Base-by-base conservation (phyloP, 2,797 vertebrate species). In the Kryptolebias ocellatus region DNA sequence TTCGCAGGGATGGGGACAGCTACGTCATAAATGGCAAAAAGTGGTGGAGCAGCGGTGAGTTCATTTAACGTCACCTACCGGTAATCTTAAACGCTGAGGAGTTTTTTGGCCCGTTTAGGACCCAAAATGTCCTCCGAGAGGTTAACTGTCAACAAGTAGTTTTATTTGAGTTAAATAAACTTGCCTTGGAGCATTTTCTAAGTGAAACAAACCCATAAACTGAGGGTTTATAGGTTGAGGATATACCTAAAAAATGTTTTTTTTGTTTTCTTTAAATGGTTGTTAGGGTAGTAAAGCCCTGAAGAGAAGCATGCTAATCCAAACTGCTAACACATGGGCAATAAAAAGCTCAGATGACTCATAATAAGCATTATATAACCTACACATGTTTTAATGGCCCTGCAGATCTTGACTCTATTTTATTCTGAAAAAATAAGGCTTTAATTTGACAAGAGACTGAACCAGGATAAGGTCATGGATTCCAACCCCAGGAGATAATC, bases 1-100 rank as follows among this genome's bases (percentile, higher is more conserved):
- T 98, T 29, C 72, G 67, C 16, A 89, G 70, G 64, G 94, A 96
- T 0, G 90, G 87, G n/a, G 88, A 91, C 45, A 77, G 64, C 79
- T 97, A 94, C 0, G 28, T 98, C 42, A 87, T 99, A 46, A 93
- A 95, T 1, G 96, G 97, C 81, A 96, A 94, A 91, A 98, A 98
- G 67, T 98, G 96, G 96, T 98, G 97, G 97, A 96, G 92, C 91
- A 97, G 95, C 44, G 96, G 97, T 99, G 76, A 90, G 96, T 95
- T 45, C 5, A 0, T 74, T 18, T 14, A 2, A 17, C 20, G 56
- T 28, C 17, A 59, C 31, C 15, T 27, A 24, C 20, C 20, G 20
- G 20, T 24, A 18, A 34, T 2, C 56, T 8, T n/a, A 11, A 11
- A 28, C 39, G 14, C 1, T 4, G 0, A 57, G 29, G 20, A 51